Percentiles rank a stretch among this genome's conserved stretches.
These are phyloP conservation scores for Zaprionus gabonicus DNA, from an alignment of 1,140 invertebrate species.

Conservation along the genomic window DNA sequence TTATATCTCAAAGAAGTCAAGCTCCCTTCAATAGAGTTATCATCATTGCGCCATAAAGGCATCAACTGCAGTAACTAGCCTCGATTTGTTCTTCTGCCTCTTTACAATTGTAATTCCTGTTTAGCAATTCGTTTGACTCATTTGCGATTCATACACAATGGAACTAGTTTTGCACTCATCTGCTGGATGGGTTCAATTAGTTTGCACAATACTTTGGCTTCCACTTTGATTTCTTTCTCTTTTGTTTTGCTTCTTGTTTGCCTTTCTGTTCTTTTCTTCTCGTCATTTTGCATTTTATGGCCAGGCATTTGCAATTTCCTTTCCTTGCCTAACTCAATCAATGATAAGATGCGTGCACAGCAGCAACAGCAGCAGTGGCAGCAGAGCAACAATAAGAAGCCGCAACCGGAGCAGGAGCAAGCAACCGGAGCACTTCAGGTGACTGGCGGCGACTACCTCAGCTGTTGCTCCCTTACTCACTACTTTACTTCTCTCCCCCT, in stretches of 20 bases:
- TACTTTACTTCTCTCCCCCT: too few species aligned
- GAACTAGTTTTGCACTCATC: not conserved
- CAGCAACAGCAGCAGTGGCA: not conserved
- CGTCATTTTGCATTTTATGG: constrained; percentile 11
- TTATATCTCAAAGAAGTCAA: too few species aligned
- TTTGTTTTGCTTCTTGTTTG: constrained; percentile 1
- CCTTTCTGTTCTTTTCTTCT: not conserved
- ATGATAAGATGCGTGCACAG: constrained; percentile 32
- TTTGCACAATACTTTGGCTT: not conserved
- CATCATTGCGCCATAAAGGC: not conserved
- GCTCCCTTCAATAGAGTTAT: not conserved
- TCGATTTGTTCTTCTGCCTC: not conserved
- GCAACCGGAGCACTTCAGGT: constrained; percentile 4
- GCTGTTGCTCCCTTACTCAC: not conserved
- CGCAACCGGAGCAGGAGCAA: not conserved
- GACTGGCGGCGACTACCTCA: not conserved
- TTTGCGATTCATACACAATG: not conserved
- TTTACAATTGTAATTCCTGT: not conserved
- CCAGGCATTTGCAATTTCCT: constrained; percentile 29
- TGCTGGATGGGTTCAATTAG: constrained; percentile 3
- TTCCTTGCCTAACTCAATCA: constrained; percentile 20
- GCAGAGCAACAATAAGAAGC: constrained; percentile 17
- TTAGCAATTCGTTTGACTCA: not conserved
- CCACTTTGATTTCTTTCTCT: not conserved
- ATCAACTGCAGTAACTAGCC: not conserved